Base-by-base conservation (phyloP, 2,113 vertebrate genomes). In the Chascanopsetta lugubris region DNA sequence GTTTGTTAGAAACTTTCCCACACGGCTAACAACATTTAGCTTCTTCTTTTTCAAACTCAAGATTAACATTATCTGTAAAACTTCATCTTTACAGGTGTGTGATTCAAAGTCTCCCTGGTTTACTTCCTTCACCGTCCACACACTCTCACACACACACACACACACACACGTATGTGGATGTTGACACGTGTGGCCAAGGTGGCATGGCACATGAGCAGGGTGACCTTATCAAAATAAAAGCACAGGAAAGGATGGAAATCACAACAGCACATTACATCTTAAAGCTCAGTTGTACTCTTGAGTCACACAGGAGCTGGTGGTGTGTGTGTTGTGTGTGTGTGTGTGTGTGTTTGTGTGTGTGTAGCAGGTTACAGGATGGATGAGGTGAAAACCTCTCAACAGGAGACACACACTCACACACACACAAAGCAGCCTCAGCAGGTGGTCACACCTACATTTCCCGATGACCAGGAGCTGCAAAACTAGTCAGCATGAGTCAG, bases 171-270 rank as follows among this genome's bases (percentile, higher is more conserved):
- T 32, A 46, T 12, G 30, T 68, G 25, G 53, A 53, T 69, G 24
- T 80, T 68, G 49, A 72, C 75, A 72, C 53, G 47, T 81, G 79
- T 68, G 74, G 79, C 78, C 74, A 45, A 62, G 60, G 66, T 77
- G 84, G 66, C 83, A 77, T 77, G 72, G 83, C 83, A 86, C 85
- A 79, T 51, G 57, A 45, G 75, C n/a, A 2, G 62, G 59, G 63
- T 78, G n/a, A 30, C 54, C 68, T 68, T 2, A 9, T 25, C 22
- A 9, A 18, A 62, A 49, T 43, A 32, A 29, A 21, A 74, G 15
- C 15, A 38, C 13, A 38, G 34, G 53, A 43, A 55, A 45, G 5
- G 34, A 8, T 36, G 11, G 17, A 58, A 63, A 53, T 70, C 8
- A 62, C 36, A 55, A 54, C 27, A 71, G 46, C 66, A 73, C 40